Evolutionary conservation across 2,888 invertebrate species (phyloP).

Genomic region (Pemphredon lugubris): DNA sequence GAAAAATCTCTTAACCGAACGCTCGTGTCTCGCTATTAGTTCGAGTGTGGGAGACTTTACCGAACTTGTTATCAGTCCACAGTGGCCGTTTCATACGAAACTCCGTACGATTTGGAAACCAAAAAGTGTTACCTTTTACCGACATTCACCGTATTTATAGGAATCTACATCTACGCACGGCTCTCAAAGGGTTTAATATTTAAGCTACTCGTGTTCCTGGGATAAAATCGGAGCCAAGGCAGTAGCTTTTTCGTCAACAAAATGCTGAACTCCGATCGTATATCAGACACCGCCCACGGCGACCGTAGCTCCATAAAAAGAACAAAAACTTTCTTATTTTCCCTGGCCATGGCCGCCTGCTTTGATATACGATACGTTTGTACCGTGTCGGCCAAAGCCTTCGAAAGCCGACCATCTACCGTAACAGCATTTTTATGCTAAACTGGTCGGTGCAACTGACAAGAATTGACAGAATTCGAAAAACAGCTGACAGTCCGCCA

Average conservation of each 20-base stretch:
- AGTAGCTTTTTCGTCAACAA: conserved; percentile 68
- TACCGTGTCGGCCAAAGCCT: conserved; percentile 68
- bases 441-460: conserved; percentile 70
- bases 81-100: no score
- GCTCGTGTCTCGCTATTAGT: no score
- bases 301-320: conserved; percentile 62
- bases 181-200: conserved; percentile 22
- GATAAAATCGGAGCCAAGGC: conserved; percentile 53
- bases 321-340: conserved; percentile 71
- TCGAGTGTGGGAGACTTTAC: no score
- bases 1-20: no score
- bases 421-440: conserved; percentile 72
- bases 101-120: no score
- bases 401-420: conserved; percentile 71
- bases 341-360: conserved; percentile 64
- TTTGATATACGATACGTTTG: conserved; percentile 77
- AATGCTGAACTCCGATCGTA: conserved; percentile 65
- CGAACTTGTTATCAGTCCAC: no score
- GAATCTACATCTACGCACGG: conserved; percentile 3
- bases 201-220: conserved; percentile 45
- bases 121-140: no score
- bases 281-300: conserved; percentile 67
- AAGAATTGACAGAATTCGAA: conserved; percentile 74
- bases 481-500: conserved; percentile 72
- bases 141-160: background rate